These are phyloP conservation scores for Parotocinclus haroldoi DNA, from an alignment of 2,797 vertebrate genomes.

Conservation along the genomic window DNA sequence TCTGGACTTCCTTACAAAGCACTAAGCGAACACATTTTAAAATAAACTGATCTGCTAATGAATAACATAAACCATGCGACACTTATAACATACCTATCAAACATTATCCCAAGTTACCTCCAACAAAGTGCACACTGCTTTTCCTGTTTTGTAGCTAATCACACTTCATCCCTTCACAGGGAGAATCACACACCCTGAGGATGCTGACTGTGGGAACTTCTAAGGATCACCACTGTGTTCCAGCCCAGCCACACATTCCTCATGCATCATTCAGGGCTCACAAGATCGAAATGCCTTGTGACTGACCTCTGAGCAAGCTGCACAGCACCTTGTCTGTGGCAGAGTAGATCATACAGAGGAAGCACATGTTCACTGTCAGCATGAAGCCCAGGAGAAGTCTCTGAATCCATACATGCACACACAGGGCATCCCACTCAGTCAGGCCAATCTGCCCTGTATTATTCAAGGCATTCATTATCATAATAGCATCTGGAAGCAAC, in stretches of 20 bases:
- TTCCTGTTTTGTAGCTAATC: background rate
- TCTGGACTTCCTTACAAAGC: slow-evolving; percentile 50
- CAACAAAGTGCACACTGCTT: background rate
- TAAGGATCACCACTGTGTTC: slow-evolving; percentile 10
- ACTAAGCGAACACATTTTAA: slow-evolving; percentile 41
- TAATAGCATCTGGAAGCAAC: slow-evolving; percentile 54
- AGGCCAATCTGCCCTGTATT: slow-evolving; percentile 59
- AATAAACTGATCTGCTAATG: background rate
- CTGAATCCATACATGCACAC: slow-evolving; percentile 61
- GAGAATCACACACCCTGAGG: background rate
- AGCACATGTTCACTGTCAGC: slow-evolving; percentile 93
- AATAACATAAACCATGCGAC: background rate
- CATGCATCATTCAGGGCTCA: slow-evolving; percentile 83
- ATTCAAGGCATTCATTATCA: slow-evolving; percentile 66
- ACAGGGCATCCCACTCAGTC: slow-evolving; percentile 30
- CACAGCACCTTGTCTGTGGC: slow-evolving; percentile 81
- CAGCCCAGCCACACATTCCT: slow-evolving; percentile 44
- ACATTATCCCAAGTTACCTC: slow-evolving; percentile 13
- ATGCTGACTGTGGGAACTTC: slow-evolving; percentile 7
- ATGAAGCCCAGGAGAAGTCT: slow-evolving; percentile 73
- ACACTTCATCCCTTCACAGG: background rate
- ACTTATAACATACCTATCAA: background rate
- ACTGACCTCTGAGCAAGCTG: slow-evolving; percentile 69
- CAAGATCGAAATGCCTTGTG: slow-evolving; percentile 80
- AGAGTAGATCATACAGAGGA: slow-evolving; percentile 84